Base-by-base conservation (phyloP, 1,140 invertebrate genomes). In the Leptinotarsa defecta region DNA sequence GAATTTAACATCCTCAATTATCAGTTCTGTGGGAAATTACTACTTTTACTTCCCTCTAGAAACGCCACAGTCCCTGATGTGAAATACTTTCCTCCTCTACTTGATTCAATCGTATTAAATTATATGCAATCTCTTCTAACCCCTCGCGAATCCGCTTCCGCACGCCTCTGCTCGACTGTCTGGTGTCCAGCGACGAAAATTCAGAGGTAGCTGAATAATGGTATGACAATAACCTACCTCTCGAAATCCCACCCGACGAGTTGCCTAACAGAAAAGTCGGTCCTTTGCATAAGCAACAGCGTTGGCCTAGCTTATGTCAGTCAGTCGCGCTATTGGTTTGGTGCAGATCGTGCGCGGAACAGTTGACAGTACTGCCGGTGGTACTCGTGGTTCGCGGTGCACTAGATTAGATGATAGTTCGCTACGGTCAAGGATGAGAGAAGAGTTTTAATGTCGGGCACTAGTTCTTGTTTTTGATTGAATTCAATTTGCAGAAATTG, bases 191-290 rank as follows among this genome's bases (percentile, higher is more conserved):
- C 52, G 52, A 57, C 52, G 52, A 57, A 57, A 57, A 17, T 57
- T 17, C 52, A 57, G 52, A 57, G 52, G 52, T 57, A 57, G 52
- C 52, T 17, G 52, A 57, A 57, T 57, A 57, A 19, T 57, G 52
- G 52, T 57, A 57, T 57, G 52, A 57, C 52, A 57, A 57, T 57
- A 57, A 57, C 52, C 52, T 57, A 57, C 52, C 52, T 57, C 52
- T 57, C n/a, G 17, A 17, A 57, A 57, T 19, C n/a, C 52, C n/a
- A 43, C 34, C 34, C 34, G 34, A 43, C 52, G n/a, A 57, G n/a
- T 17, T 57, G 34, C 52, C 52, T 57, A 57, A 15, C 52, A 57
- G 52, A 57, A 15, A 17, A 57, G 52, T 57, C 52, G 4, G 52
- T 57, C 52, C 52, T 57, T 57, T 57, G 52, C 52, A 57, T 57